Evolutionary conservation across 2,113 vertebrate genomes (phyloP), one percentile per base, ranked within the genome.

Genomic region (Girardinichthys multiradiatus): DNA sequence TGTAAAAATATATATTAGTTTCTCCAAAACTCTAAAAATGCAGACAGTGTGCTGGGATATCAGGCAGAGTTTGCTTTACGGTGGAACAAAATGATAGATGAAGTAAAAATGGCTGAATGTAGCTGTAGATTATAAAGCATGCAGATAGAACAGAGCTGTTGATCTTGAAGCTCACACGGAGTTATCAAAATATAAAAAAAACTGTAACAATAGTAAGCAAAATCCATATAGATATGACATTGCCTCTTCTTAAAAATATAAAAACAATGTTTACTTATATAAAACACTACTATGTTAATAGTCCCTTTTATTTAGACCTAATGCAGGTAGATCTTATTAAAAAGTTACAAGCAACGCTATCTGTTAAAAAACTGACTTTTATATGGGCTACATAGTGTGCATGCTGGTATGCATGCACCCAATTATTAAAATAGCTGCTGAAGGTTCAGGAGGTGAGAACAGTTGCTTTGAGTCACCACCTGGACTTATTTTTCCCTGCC

Each of bases 401-500:
- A 68, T 19, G 4, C 42, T 64, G 5, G 27, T 37, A 57, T 35
- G 12, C 3, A 48, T 35, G 30, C 15, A 48, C 15, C 24, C 24
- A 21, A 27, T 57, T 51, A 76, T 74, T 45, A 68, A 82, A 66
- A 76, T 45, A 70, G 64, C 68, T 60, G 33, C 57, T 73, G 45
- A 69, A 35, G 4, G 62, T 73, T 73, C 63, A 70, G 28, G 28
- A 68, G 59, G 76, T 76, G 75, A 79, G 30, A 73, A 60, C 64
- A 39, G 26, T 54, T 48, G 37, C 77, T 85, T 64, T 76, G 30
- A 79, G 57, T 64, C 61, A 58, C 62, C 79, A 65, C 70, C 64
- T 33, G 24, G 65, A 51, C 68, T 76, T 57, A 76, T 80, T 70
- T 68, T 75, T 68, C 45, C 48, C 45, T 69, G 58, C 80, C 69